These are phyloP conservation scores for Coenonympha glycerion DNA, from an alignment of 2,888 invertebrate species.

Conservation along the genomic window DNA sequence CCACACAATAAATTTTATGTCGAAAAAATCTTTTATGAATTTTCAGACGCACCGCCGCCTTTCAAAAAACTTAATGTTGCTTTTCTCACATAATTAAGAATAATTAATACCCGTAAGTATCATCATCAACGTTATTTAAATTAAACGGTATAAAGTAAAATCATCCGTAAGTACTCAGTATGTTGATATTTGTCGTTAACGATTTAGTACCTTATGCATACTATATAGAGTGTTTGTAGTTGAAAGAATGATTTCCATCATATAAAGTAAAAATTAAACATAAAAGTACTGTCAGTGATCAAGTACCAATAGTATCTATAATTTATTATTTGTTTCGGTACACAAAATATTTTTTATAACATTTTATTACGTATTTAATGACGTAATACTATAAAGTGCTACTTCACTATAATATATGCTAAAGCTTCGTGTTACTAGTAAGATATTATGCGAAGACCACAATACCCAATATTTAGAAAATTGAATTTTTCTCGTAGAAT, in stretches of 20 bases:
- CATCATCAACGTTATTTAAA: conserved; percentile 15
- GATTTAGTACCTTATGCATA: not conserved
- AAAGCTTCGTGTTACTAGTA: too few relatives aligned
- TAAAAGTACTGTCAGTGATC: too few relatives aligned
- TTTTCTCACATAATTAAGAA: conserved; percentile 28
- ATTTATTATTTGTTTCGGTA: too few relatives aligned
- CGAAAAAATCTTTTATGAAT: conserved; percentile 45
- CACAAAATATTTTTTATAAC: too few relatives aligned
- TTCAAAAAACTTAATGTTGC: conserved; percentile 27
- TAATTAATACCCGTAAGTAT: conserved; percentile 25
- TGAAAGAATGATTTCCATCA: not conserved
- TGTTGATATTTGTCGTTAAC: not conserved
- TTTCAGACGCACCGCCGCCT: conserved; percentile 31
- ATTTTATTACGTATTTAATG: too few relatives aligned
- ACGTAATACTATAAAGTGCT: too few relatives aligned
- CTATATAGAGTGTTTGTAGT: not conserved
- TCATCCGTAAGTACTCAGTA: not conserved
- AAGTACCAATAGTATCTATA: too few relatives aligned
- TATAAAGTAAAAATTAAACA: not conserved
- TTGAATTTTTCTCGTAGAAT: conserved; percentile 22
- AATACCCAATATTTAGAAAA: conserved; percentile 21
- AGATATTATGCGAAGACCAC: too few relatives aligned
- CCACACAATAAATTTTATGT: conserved; percentile 61
- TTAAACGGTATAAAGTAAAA: conserved; percentile 17
- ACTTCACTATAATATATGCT: too few relatives aligned